Base-by-base conservation (phyloP, 2,888 invertebrate species). In the Tubiluchus corallicola region DNA sequence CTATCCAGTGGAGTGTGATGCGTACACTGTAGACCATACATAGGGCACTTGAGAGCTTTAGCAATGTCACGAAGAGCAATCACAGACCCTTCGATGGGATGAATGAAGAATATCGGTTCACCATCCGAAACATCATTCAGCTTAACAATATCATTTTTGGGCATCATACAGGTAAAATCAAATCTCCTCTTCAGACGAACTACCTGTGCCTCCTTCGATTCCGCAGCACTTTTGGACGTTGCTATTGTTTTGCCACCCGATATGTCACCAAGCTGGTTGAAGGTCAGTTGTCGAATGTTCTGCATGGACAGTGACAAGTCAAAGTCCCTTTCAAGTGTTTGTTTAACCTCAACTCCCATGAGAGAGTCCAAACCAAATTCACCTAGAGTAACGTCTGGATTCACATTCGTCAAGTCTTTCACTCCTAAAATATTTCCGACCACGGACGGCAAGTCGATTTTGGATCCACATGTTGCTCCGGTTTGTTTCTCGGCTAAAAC, bases 261-360 rank as follows among this genome's bases (percentile, higher is more conserved):
- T n/a, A n/a, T n/a, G n/a, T n/a, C n/a, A n/a, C n/a, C n/a, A n/a
- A n/a, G n/a, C n/a, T n/a, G n/a, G n/a, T n/a, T n/a, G n/a, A n/a
- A n/a, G n/a, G 29, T 29, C 29, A 29, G 29, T n/a, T 9, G 29
- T 9, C 29, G 29, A n/a, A 29, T 29, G 29, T 29, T 29, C 29
- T 29, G 9, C 53, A 88, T 82, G 49, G 82, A 79, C 49, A 96
- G 70, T 17, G 83, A 77, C 47, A 94, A 68, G 64, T 96, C 92
- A 67, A 81, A 90, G 58, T 82, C 83, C 45, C 90, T 73, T 64
- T 92, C 92, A 44, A 94, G 68, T 0, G 84, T 83, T 67, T 92
- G 92, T 64, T 94, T 94, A 59, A 98, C 88, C 71, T 98, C 98
- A 2, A 96, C 90, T 40, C 92, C 92, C 96, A 96, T 96, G 52